Evolutionary conservation across 2,888 invertebrate species (phyloP).

Genomic region (Cataglyphis altisquamis): DNA sequence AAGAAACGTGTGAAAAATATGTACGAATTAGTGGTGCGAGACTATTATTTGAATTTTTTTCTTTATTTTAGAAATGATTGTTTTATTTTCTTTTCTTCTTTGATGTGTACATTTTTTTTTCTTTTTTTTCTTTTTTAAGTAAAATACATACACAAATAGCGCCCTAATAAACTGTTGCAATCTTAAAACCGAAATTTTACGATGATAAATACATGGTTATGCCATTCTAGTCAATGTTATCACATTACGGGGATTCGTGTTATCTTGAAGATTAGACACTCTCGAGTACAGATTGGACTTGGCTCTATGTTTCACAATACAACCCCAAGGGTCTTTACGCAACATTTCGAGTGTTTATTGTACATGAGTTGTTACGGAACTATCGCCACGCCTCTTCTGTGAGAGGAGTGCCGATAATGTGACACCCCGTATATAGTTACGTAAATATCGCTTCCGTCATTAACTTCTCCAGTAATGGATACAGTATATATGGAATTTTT

Average conservation of each 20-base stretch:
- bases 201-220: slow-evolving; percentile 55
- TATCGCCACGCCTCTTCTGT: slow-evolving; percentile 16
- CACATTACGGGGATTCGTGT: slow-evolving; percentile 66
- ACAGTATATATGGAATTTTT: neutral
- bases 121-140: too few species aligned
- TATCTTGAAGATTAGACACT: slow-evolving; percentile 72
- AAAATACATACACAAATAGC: too few species aligned
- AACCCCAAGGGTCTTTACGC: slow-evolving; percentile 26
- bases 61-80: neutral
- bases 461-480: neutral
- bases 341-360: slow-evolving; percentile 43
- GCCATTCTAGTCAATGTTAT: slow-evolving; percentile 58
- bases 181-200: slow-evolving; percentile 4
- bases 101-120: neutral
- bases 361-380: slow-evolving; percentile 16
- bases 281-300: slow-evolving; percentile 68
- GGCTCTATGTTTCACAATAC: slow-evolving; percentile 57
- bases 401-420: slow-evolving; percentile 24
- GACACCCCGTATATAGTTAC: slow-evolving; percentile 34
- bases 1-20: neutral
- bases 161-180: neutral
- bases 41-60: neutral
- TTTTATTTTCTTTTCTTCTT: neutral
- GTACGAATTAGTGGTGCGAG: too few species aligned
- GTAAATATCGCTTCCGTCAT: slow-evolving; percentile 16